Base-by-base conservation (phyloP, 2,888 invertebrate genomes). In the Gandaritis pyraliata region DNA sequence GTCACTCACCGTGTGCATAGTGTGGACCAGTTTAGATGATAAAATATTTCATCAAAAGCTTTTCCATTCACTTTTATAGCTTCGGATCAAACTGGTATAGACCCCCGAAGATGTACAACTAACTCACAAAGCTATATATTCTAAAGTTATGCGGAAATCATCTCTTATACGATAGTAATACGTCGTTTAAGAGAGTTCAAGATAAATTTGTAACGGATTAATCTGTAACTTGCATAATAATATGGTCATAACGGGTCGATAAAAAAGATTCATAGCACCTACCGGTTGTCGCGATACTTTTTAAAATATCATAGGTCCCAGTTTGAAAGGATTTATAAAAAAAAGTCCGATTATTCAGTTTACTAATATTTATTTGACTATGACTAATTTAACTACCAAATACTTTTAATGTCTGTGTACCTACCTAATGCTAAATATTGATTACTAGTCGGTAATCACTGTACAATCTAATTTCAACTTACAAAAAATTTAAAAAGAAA, bases 21-120 rank as follows among this genome's bases (percentile, higher is more conserved):
- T 86, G 81, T 87, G 75, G 73, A 70, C 73, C 69, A 74, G 71
- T 73, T 81, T 76, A 73, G 72, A 78, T 78, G 77, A 80, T 79
- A 79, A 82, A 87, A 80, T 88, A 82, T 81, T 82, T 75, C 69
- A 74, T 79, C 72, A 72, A 79, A 69, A 73, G 76, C 55, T 61
- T 67, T 72, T 68, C 77, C 84, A 72, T 81, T 85, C 84, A 80
- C 86, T 88, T 90, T 83, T 90, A 90, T 90, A 90, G 73, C 79
- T 73, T 75, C 72, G 70, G 66, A 66, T 74, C 71, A 80, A 86
- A 89, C 88, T 80, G 84, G 88, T 87, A 85, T 82, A 75, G 73
- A 74, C 77, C 80, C 75, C 76, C 80, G 80, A 70, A 72, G 77
- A 80, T 75, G 77, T 68, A 77, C 80, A 77, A 75, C 78, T 71